A percentile compares a stretch with the other conserved stretches of the same genome.
phyloP scores from a whole-genome alignment of 2,797 vertebrate species.

The Enteromius trimaculatus region DNA sequence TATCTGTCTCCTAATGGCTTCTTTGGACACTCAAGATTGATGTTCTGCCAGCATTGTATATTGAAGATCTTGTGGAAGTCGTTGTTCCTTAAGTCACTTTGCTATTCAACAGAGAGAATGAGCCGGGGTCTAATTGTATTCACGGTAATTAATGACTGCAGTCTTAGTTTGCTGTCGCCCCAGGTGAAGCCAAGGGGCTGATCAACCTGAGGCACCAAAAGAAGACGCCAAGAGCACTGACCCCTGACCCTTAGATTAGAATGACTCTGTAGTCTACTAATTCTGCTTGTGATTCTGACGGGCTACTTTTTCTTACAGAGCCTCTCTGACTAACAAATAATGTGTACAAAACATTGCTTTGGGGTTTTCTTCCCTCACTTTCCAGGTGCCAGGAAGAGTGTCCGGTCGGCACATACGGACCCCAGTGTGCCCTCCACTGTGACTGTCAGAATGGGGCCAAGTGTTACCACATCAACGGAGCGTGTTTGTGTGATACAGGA shows the following conservation, averaged over 20 bases:
- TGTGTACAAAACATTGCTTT: constrained; percentile 19
- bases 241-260: constrained; percentile 40
- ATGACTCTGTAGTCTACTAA: constrained; percentile 18
- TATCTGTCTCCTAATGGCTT: constrained; percentile 88
- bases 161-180: constrained; percentile 50
- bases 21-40: constrained; percentile 86
- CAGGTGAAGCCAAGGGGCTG: constrained; percentile 44
- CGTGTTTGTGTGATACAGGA: constrained; percentile 91
- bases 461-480: constrained; percentile 93
- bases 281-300: constrained; percentile 16
- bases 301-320: constrained; percentile 6
- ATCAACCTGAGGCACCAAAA: constrained; percentile 48
- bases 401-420: constrained; percentile 91
- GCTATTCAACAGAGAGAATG: constrained; percentile 73
- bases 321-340: not conserved
- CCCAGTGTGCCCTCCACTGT: constrained; percentile 88
- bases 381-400: constrained; percentile 97
- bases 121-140: constrained; percentile 59
- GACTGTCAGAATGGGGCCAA: constrained; percentile 94
- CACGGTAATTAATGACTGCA: constrained; percentile 60
- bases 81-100: constrained; percentile 79
- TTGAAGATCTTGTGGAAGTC: constrained; percentile 83
- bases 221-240: constrained; percentile 43
- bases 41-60: constrained; percentile 78
- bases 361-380: constrained; percentile 27